phyloP scores from a whole-genome alignment of 2,113 vertebrate genomes.

The Cyprinodon tularosa region DNA sequence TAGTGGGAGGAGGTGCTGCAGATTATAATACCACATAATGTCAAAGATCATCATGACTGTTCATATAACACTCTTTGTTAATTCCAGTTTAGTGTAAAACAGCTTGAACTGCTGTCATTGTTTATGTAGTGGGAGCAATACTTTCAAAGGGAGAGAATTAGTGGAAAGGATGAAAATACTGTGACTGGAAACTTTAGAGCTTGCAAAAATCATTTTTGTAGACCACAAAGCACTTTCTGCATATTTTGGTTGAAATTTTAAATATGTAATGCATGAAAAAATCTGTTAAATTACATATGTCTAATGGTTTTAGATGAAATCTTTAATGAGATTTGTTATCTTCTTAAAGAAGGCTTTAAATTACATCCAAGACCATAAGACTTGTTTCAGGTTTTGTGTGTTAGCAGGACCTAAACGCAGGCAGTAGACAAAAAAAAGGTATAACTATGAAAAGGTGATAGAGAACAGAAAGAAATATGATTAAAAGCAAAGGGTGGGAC shows the following conservation, averaged over 20 bases:
- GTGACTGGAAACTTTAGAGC: too few relatives aligned
- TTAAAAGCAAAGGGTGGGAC: background rate
- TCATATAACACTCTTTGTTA: background rate
- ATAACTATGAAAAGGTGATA: too few relatives aligned
- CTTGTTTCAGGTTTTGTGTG: background rate
- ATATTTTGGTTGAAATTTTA: too few relatives aligned
- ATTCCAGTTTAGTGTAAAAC: background rate
- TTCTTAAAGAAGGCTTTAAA: too few relatives aligned
- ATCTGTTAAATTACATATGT: too few relatives aligned
- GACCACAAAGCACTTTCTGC: too few relatives aligned
- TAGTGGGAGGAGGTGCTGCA: conserved; percentile 6
- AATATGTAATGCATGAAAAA: too few relatives aligned
- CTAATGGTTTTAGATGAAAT: too few relatives aligned
- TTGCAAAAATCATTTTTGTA: too few relatives aligned
- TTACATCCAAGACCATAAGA: background rate
- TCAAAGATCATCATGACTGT: background rate
- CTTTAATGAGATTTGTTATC: too few relatives aligned
- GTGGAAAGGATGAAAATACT: background rate
- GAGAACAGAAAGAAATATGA: too few relatives aligned
- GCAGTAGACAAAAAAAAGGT: too few relatives aligned
- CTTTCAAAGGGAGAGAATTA: background rate
- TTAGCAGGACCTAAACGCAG: background rate
- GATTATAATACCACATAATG: conserved; percentile 1
- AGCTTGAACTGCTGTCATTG: background rate
- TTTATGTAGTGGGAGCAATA: background rate